Conservation (phyloP, 1,140 invertebrate genomes). For the Drosophila pseudoananassae region DNA sequence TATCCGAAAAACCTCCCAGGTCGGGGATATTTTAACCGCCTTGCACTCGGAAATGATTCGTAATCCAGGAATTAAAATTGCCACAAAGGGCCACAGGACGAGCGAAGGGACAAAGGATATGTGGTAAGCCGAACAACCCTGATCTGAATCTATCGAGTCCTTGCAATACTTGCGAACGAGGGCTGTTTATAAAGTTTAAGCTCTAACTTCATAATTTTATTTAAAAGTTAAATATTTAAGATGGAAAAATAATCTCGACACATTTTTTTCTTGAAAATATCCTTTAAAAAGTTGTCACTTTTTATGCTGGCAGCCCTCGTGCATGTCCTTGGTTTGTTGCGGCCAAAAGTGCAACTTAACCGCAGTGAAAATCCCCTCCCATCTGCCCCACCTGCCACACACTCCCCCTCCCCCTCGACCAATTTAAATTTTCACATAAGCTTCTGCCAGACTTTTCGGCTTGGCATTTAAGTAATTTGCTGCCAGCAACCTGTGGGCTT, state of each 20-base stretch:
- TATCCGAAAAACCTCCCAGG: not conserved
- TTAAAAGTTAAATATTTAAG: not conserved
- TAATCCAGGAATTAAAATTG: constrained; percentile 20
- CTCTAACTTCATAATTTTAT: not conserved
- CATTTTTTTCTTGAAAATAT: not conserved
- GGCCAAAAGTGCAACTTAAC: constrained; percentile 17
- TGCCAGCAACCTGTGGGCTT: constrained; percentile 62
- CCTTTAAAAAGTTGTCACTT: not conserved
- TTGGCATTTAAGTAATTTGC: constrained; percentile 70
- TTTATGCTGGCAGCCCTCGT: not conserved
- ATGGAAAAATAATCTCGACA: too few species aligned
- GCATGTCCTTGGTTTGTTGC: not conserved
- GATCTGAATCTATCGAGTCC: not conserved
- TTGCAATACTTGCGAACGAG: not conserved
- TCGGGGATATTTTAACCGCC: constrained; percentile 4
- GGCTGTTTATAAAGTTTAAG: not conserved
- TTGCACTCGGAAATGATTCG: not conserved
- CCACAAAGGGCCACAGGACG: not conserved
- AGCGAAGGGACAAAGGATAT: not conserved
- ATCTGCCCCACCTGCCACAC: not conserved
- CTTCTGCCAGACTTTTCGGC: constrained; percentile 52
- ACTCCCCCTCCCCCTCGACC: constrained; percentile 4
- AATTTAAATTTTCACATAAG: constrained; percentile 62
- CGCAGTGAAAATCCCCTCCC: constrained; percentile 12
- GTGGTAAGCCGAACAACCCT: not conserved